Evolutionary conservation across 2,797 vertebrate species (phyloP).

Genomic region (Alosa sapidissima): DNA sequence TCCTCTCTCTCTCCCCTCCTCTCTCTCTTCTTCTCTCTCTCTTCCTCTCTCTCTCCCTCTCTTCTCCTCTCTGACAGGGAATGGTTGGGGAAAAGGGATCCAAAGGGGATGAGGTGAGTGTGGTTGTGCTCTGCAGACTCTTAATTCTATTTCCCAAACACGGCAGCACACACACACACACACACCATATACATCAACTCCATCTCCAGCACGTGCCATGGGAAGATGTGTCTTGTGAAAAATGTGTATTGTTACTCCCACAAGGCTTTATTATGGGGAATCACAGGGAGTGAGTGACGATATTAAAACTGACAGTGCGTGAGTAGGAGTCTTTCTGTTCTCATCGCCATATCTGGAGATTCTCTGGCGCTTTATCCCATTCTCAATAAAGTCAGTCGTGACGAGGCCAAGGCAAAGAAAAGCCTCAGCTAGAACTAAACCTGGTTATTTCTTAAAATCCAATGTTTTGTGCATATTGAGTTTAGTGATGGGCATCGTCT

Average conservation of each 20-base stretch:
- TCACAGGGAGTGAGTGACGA: background rate
- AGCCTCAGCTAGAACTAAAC: background rate
- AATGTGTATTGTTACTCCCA: background rate
- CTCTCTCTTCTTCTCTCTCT: background rate
- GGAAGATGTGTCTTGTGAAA: background rate
- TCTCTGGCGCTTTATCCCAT: background rate
- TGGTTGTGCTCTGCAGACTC: conserved; percentile 59
- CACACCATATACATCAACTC: conserved; percentile 23
- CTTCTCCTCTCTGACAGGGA: conserved; percentile 71
- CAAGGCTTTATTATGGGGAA: background rate
- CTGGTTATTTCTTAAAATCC: background rate
- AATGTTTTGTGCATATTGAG: too few relatives aligned
- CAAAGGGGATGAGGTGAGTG: conserved; percentile 84
- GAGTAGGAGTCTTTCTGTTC: background rate
- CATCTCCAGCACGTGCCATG: background rate
- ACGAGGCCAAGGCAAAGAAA: background rate
- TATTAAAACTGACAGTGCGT: conserved; percentile 14
- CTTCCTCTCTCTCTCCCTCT: background rate
- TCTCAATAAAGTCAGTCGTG: background rate
- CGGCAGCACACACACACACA: conserved; percentile 36
- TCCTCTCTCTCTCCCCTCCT: conserved; percentile 26
- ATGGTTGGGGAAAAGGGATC: conserved; percentile 84
- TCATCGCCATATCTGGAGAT: background rate
- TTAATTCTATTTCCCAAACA: conserved; percentile 50
- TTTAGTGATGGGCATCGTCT: too few relatives aligned